Evolutionary conservation across 1,140 invertebrate genomes (phyloP), one percentile per base, ranked within the genome.

Genomic region (Drosophila bocqueti): DNA sequence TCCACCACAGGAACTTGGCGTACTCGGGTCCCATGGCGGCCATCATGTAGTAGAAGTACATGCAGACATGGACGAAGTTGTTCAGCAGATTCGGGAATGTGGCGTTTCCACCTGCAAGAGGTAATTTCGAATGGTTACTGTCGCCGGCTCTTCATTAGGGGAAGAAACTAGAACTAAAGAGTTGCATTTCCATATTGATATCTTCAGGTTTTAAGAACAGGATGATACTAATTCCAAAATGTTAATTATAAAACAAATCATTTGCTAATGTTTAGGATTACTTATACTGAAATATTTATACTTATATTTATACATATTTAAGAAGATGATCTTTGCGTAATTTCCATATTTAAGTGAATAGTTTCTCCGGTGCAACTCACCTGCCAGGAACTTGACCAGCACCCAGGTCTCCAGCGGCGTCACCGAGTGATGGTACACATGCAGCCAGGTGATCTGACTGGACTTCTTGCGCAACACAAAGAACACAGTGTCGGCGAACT

Each of bases 361-460:
- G 4, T 10, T 50, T 29, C 15, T 26, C 1, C 0, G 10, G 13
- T 34, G 34, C 34, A 38, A 38, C 93, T 93, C 93, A 97, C 97
- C 98, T 86, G 97, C 97, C 50, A 98, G 96, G 93, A 98, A 99
- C 93, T 98, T 98, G 49, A 99, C 97, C 52, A 98, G 96, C 81
- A 98, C 96, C 98, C 98, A 99, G 50, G 98, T 98, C 89, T 97
- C 97, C 76, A 99, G 94, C 0, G 98, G 98, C 91, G 98, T 99
- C 59, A 98, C 93, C 47, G 97, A 98, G 93, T 99, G 98, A 93
- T 99, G 98, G 93, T 99, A 98, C 15, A 99, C 95, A 93, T 99
- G 98, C 13, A 99, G 94, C 93, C 97, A 96, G 1, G 97, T 97
- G 58, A 99, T 96, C 93, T 99, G 98, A 79, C 96, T 96, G 92